Evolutionary conservation across 2,888 invertebrate species (phyloP), one percentile per base, ranked within the genome.

Genomic region (Homarus gammarus): DNA sequence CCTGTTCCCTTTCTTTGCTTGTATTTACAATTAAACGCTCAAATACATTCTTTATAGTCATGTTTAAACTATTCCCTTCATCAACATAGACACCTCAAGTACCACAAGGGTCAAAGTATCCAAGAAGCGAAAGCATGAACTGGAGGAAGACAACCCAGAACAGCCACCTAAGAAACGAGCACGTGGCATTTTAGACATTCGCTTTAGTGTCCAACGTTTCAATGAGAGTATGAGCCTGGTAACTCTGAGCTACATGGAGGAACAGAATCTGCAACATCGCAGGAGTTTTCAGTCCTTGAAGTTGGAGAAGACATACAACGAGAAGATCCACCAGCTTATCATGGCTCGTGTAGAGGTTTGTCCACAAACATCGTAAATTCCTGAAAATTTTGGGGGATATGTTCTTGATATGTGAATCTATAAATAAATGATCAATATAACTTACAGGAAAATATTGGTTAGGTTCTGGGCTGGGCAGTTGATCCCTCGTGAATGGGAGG

Each of bases 261-360:
- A 64, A 15, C 22, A 18, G 36, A 18, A 56, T 10, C 18, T 18
- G 36, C 8, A 33, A 0, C 6, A 8, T 0, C 36, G 1, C 31
- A 36, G 18, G 38, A 8, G 27, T 18, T 10, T 5, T 33, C 22
- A 56, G 22, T 36, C 40, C 36, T n/a, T 12, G 38, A 82, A 82
- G 40, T 6, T 82, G 27, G 22, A 68, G 1, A 12, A 27, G 18
- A 33, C 36, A 38, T 36, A 31, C 38, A 64, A 38, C 0, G 82
- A 82, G 40, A 64, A 82, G 15, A n/a, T 64, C 18, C 33, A 82
- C 40, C 82, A 82, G 33, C 61, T 82, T 18, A 15, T 12, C 0
- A 64, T 64, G 33, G 82, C 82, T 38, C 31, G 82, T 15, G 15
- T 22, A 64, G 82, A 82, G 82, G 82, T 82, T 10, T 10, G 77